phyloP scores from a whole-genome alignment of 2,888 invertebrate species.

The Polyommatus iphigenia region DNA sequence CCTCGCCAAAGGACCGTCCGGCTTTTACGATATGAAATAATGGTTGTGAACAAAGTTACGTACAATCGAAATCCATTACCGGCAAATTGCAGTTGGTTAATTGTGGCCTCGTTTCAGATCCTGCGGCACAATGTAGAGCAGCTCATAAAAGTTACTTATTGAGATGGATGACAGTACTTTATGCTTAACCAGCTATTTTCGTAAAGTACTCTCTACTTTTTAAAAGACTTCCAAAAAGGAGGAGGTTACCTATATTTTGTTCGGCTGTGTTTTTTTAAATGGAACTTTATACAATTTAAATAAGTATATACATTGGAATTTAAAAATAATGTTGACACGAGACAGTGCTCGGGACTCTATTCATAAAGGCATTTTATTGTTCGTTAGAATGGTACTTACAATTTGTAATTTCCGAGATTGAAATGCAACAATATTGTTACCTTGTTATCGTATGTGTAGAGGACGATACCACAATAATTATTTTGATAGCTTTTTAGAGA shows the following conservation, averaged over 20 bases:
- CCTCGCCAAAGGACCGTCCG: not conserved
- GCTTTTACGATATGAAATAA: constrained; percentile 12
- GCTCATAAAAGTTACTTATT: constrained; percentile 14
- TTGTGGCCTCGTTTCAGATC: constrained; percentile 8
- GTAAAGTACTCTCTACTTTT: not conserved
- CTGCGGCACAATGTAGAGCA: not conserved
- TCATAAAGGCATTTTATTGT: too few relatives aligned
- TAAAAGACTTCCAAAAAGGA: not conserved
- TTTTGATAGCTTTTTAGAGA: too few relatives aligned
- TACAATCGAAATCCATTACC: constrained; percentile 16
- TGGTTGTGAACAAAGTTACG: constrained; percentile 5
- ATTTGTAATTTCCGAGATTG: too few relatives aligned
- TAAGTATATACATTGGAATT: too few relatives aligned
- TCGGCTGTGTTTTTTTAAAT: too few relatives aligned
- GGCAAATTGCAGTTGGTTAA: constrained; percentile 14
- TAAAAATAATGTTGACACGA: too few relatives aligned
- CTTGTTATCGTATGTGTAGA: too few relatives aligned
- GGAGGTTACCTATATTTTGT: too few relatives aligned
- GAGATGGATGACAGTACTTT: not conserved
- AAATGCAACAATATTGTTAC: too few relatives aligned
- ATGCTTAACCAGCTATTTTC: not conserved
- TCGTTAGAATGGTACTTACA: too few relatives aligned
- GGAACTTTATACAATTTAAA: not conserved
- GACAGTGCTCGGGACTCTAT: too few relatives aligned
- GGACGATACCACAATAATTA: too few relatives aligned